These are phyloP conservation scores for Bombus vancouverensis DNA, from an alignment of 1,140 invertebrate genomes.

Conservation along the genomic window DNA sequence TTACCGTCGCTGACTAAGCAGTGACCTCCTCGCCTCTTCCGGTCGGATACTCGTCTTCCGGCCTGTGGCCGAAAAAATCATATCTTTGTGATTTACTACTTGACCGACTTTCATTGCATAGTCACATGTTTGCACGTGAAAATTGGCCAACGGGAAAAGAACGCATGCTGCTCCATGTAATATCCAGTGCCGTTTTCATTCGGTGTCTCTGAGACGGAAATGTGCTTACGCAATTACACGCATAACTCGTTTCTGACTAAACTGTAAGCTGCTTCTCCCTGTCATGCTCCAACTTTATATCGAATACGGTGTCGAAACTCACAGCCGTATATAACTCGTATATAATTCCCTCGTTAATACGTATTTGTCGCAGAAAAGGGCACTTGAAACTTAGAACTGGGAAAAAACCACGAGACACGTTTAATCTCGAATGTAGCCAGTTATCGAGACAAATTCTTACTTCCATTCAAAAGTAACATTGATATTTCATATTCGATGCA, in stretches of 20 bases:
- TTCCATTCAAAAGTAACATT: no score
- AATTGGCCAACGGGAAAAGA: slow-evolving; percentile 43
- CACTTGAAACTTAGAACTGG: not conserved
- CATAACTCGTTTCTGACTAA: not conserved
- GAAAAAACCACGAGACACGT: not conserved
- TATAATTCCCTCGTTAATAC: slow-evolving; percentile 47
- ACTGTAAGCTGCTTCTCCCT: not conserved
- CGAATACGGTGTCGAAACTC: not conserved
- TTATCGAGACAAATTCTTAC: slow-evolving; percentile 10
- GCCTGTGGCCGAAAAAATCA: slow-evolving; percentile 60
- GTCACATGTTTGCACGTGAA: not conserved
- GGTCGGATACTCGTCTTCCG: slow-evolving; percentile 68
- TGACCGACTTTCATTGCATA: slow-evolving; percentile 57
- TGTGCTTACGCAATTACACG: slow-evolving; percentile 38
- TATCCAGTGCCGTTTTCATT: slow-evolving; percentile 45
- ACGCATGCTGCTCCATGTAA: slow-evolving; percentile 11
- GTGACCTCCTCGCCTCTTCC: slow-evolving; percentile 58
- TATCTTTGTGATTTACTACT: slow-evolving; percentile 68
- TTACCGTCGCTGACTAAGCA: slow-evolving; percentile 64
- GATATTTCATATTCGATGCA: not conserved
- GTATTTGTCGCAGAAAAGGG: slow-evolving; percentile 13
- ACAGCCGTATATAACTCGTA: not conserved
- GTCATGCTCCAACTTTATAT: no score
- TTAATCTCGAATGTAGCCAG: not conserved
- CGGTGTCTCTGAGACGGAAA: slow-evolving; percentile 20